phyloP scores from a whole-genome alignment of 2,888 invertebrate genomes.

The Andricus quercusramuli region DNA sequence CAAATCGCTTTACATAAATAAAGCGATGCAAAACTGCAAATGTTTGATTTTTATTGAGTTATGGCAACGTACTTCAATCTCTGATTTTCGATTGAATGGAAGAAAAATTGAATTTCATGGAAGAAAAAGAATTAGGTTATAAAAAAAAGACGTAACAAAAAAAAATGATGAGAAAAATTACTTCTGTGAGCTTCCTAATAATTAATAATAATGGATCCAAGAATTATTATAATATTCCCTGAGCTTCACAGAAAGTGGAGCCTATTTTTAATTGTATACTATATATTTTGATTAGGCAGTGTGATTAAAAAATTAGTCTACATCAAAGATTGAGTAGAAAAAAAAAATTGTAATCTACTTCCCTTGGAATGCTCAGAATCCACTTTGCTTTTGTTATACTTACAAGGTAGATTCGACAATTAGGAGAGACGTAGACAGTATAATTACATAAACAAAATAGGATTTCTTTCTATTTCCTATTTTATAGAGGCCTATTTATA shows the following conservation, averaged over 20 bases:
- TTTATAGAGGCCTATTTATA: neutral
- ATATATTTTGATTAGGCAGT: neutral
- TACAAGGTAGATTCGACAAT: neutral
- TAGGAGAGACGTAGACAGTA: neutral
- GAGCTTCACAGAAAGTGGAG: neutral
- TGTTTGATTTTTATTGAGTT: slow-evolving; percentile 16
- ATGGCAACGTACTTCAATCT: slow-evolving; percentile 42
- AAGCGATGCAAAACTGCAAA: slow-evolving; percentile 14
- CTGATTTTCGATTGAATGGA: slow-evolving; percentile 38
- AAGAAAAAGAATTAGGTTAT: neutral
- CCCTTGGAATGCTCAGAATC: neutral
- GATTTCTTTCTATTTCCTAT: neutral
- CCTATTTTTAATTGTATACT: neutral
- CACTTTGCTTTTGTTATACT: neutral
- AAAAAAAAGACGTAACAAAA: neutral
- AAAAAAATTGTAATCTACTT: neutral
- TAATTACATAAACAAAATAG: slow-evolving; percentile 3
- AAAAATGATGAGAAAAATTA: no score
- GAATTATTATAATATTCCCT: neutral
- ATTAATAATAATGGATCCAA: slow-evolving; percentile 2
- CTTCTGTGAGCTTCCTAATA: neutral
- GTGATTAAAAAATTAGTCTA: neutral
- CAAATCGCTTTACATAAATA: slow-evolving; percentile 45
- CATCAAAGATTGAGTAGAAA: neutral
- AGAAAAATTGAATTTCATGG: neutral